phyloP scores from a whole-genome alignment of 2,888 invertebrate species.

The Campoletis raptor region DNA sequence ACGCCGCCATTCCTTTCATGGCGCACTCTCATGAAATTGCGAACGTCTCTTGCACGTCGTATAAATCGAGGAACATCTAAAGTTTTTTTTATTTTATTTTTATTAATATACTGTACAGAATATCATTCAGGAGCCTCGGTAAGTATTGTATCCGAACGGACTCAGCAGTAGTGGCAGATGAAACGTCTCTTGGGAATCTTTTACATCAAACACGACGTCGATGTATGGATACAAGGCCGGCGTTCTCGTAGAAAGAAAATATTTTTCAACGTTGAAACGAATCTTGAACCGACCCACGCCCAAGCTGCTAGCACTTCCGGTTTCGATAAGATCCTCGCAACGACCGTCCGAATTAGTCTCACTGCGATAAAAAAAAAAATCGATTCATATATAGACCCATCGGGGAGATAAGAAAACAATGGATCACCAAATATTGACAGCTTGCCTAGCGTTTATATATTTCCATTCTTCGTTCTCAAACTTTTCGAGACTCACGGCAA shows the following conservation, averaged over 20 bases:
- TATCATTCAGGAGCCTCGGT: conserved; percentile 87
- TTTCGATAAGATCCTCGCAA: conserved; percentile 87
- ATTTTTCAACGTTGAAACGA: conserved; percentile 89
- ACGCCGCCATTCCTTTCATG: conserved; percentile 18
- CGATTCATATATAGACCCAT: background rate
- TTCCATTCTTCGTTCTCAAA: conserved; percentile 88
- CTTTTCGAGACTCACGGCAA: conserved; percentile 89
- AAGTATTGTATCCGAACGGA: conserved; percentile 91
- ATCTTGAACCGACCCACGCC: conserved; percentile 89
- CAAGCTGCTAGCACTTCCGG: conserved; percentile 85
- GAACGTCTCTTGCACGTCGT: background rate
- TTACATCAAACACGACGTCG: conserved; percentile 90
- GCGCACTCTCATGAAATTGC: too few relatives aligned
- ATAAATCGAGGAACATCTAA: background rate
- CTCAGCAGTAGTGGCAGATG: conserved; percentile 91
- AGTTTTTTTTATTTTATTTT: background rate
- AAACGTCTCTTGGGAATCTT: conserved; percentile 87
- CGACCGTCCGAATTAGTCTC: conserved; percentile 89
- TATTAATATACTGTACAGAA: background rate
- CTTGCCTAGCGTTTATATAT: conserved; percentile 86
- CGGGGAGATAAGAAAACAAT: background rate
- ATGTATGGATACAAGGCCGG: conserved; percentile 90
- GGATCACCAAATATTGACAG: background rate
- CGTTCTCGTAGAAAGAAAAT: conserved; percentile 87
- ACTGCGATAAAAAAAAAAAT: conserved; percentile 66